Percentiles rank a stretch among this genome's conserved stretches.
Evolutionary conservation across 1,140 invertebrate genomes (phyloP).

Genomic region (Anastrepha obliqua): DNA sequence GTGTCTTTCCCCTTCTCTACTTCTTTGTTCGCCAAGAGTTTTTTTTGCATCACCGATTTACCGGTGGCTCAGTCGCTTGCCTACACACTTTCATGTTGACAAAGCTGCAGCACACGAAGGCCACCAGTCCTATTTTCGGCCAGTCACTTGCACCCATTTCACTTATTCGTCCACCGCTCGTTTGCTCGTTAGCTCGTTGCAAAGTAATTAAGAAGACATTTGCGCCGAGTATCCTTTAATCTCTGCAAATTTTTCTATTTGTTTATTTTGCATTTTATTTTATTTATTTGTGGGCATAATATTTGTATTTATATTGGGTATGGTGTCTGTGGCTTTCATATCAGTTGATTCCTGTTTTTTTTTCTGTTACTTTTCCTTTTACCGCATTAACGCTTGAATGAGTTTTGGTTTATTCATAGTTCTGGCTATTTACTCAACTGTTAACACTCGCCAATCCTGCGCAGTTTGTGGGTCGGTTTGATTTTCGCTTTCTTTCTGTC

Average conservation of each 20-base stretch:
- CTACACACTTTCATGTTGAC: not conserved
- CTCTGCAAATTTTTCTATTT: slow-evolving; percentile 71
- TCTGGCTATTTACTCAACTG: slow-evolving; percentile 40
- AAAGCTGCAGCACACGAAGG: not conserved
- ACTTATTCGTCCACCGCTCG: not conserved
- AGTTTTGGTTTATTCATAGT: slow-evolving; percentile 50
- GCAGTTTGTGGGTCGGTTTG: not conserved
- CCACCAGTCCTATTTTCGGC: not conserved
- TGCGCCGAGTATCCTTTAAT: slow-evolving; percentile 72
- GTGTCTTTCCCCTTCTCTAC: not conserved
- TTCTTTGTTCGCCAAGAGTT: not conserved
- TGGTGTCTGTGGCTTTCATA: not conserved
- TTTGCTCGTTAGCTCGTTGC: slow-evolving; percentile 61
- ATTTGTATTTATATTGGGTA: not conserved
- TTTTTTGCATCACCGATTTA: not conserved
- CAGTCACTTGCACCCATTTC: not conserved
- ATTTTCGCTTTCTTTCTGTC: not conserved
- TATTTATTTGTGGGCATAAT: not conserved
- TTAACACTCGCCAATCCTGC: not conserved
- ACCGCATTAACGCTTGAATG: slow-evolving; percentile 47
- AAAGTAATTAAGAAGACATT: slow-evolving; percentile 74
- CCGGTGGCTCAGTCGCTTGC: not conserved
- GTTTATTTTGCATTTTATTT: slow-evolving; percentile 33
- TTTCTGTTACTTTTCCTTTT: slow-evolving; percentile 37
- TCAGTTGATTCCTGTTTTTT: not conserved